Base-by-base conservation (phyloP, 1,140 invertebrate genomes). In the Hetaerina americana region DNA sequence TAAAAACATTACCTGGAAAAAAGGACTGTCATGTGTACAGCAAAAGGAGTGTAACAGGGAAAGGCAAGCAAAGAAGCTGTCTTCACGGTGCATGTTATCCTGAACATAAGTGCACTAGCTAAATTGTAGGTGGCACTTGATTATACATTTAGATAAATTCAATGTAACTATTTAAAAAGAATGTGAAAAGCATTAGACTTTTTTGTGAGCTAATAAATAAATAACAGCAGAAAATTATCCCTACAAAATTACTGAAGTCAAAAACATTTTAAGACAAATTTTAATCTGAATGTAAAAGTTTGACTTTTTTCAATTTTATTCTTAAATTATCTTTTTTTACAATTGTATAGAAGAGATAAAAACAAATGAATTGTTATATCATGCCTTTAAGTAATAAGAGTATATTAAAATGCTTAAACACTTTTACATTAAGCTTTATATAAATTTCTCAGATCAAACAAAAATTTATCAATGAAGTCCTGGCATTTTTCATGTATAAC, bases 241-340 rank as follows among this genome's bases (percentile, higher is more conserved):
- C 74, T 18, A 66, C 31, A 27, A 85, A 73, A 18, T 85, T 77
- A 27, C n/a, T n/a, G 78, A 75, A 10, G 76, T 75, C 75, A 76
- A 81, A 75, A 86, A 85, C 76, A 77, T 80, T 68, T 79, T 72
- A 15, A 87, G 71, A 5, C 82, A 83, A 72, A 84, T 82, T 70
- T 82, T 75, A n/a, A n/a, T n/a, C n/a, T n/a, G n/a, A n/a, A n/a
- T n/a, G n/a, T n/a, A n/a, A n/a, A n/a, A n/a, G n/a, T n/a, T n/a
- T n/a, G n/a, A n/a, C n/a, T n/a, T n/a, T n/a, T n/a, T n/a, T n/a
- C n/a, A n/a, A n/a, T n/a, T n/a, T n/a, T n/a, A n/a, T n/a, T n/a
- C n/a, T n/a, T n/a, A n/a, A n/a, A n/a, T n/a, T n/a, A n/a, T n/a
- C n/a, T n/a, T n/a, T n/a, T n/a, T n/a, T n/a, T n/a, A n/a, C n/a